A percentile compares a stretch with the other conserved stretches of the same genome.
Evolutionary conservation across 1,140 invertebrate genomes (phyloP).

Genomic region (Habropoda laboriosa): DNA sequence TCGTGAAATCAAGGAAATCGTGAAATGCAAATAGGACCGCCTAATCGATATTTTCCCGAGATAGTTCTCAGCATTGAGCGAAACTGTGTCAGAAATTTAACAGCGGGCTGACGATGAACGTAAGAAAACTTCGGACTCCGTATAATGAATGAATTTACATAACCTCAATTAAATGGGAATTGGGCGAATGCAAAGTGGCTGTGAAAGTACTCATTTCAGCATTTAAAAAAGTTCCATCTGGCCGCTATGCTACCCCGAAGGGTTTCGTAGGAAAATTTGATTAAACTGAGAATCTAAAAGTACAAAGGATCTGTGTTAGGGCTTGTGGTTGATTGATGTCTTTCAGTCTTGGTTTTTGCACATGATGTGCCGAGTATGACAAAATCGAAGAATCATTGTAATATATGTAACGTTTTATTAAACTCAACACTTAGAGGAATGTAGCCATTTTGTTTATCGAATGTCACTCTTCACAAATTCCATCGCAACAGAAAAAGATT

Average conservation of each 20-base stretch:
- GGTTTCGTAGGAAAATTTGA: background rate
- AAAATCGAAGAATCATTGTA: too few species aligned
- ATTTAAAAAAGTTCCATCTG: slow-evolving; percentile 3
- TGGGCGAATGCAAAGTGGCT: background rate
- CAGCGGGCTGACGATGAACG: background rate
- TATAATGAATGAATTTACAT: slow-evolving; percentile 41
- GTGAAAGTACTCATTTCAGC: slow-evolving; percentile 4
- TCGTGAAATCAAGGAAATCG: background rate
- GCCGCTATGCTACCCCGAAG: background rate
- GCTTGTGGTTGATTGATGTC: too few species aligned
- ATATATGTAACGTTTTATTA: too few species aligned
- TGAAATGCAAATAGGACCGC: background rate
- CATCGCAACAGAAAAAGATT: too few species aligned
- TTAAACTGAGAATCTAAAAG: background rate
- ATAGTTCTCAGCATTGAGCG: background rate
- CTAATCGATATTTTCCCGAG: background rate
- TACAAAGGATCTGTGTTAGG: too few species aligned
- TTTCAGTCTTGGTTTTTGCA: too few species aligned
- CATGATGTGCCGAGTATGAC: too few species aligned
- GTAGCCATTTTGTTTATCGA: too few species aligned
- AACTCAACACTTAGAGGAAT: too few species aligned
- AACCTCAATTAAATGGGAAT: slow-evolving; percentile 39
- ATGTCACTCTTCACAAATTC: too few species aligned
- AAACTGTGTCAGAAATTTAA: slow-evolving; percentile 28
- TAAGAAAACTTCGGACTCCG: slow-evolving; percentile 3